Base-by-base conservation (phyloP, 2,797 vertebrate genomes). In the Sebastes umbrosus region DNA sequence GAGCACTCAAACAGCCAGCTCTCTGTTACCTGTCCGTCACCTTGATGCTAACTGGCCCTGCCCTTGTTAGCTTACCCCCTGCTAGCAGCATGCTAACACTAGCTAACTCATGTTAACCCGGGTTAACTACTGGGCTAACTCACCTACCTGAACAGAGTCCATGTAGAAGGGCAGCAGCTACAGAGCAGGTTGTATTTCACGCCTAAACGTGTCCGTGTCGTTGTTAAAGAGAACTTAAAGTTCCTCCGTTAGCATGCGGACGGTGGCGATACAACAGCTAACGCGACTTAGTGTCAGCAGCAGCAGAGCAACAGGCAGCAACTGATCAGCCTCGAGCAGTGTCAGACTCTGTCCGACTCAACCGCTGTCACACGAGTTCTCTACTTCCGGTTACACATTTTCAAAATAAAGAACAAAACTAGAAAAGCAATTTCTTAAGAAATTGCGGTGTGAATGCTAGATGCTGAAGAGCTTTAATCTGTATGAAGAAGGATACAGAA, bases 141-240 rank as follows among this genome's bases (percentile, higher is more conserved):
- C 22, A 79, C 90, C 7, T 34, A 94, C 93, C 92, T 94, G 92
- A 87, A 85, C 74, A 67, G 83, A 50, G 52, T 92, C 91, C 93
- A 93, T 93, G 24, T 25, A 77, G 70, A 36, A 50, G 71, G 2
- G 29, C 46, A 57, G 34, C 25, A n/a, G 29, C 6, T 5, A 60
- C 2, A 27, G 24, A 18, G n/a, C 12, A 25, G 55, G 52, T 27
- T 20, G 5, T 57, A 2, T 46, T 39, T 63, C 20, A 12, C 34
- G 60, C 4, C 25, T 14, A 10, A 57, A 34, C 22, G 54, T 32
- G 9, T 78, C 8, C 2, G 54, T 58, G 64, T 59, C 9, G 18
- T 6, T 27, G 55, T n/a, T n/a, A 4, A 65, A 71, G 20, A 20
- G 66, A 31, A n/a, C 6, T 58, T 73, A 13, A 69, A 86, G 34